phyloP scores from a whole-genome alignment of 2,888 invertebrate species.

The Drosophila paranaensis region DNA sequence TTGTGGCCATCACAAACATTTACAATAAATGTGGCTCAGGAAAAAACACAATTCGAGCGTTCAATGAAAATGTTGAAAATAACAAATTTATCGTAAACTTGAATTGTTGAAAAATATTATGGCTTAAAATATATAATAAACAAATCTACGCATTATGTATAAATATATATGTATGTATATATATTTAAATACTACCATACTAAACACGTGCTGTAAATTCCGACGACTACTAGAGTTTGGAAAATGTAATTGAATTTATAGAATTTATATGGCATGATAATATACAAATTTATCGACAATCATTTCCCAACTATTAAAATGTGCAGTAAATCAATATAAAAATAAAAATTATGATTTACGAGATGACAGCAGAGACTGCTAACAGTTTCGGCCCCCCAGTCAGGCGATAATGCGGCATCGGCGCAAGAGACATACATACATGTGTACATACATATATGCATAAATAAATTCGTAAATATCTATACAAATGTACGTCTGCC shows the following conservation, averaged over 20 bases:
- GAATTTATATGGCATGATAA: conserved; percentile 32
- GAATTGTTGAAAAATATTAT: not conserved
- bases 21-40: not conserved
- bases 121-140: not conserved
- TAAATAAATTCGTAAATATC: not conserved
- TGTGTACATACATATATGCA: not conserved
- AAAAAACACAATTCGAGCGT: not conserved
- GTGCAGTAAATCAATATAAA: conserved; percentile 57
- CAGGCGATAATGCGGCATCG: conserved; percentile 28
- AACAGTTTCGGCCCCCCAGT: not conserved
- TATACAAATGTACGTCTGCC: not conserved
- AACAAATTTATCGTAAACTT: not conserved
- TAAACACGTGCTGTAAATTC: not conserved
- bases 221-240: not conserved
- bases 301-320: conserved; percentile 65
- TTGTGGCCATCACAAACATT: too few relatives aligned
- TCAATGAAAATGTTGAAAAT: not conserved
- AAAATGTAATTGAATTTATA: conserved; percentile 42
- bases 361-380: conserved; percentile 30
- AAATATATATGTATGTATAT: too few relatives aligned
- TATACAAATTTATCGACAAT: conserved; percentile 51
- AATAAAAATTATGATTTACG: conserved; percentile 54
- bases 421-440: conserved; percentile 1
- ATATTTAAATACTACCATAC: not conserved
- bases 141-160: too few relatives aligned